phyloP scores from a whole-genome alignment of 2,113 vertebrate species.

The Leucosticte australis region DNA sequence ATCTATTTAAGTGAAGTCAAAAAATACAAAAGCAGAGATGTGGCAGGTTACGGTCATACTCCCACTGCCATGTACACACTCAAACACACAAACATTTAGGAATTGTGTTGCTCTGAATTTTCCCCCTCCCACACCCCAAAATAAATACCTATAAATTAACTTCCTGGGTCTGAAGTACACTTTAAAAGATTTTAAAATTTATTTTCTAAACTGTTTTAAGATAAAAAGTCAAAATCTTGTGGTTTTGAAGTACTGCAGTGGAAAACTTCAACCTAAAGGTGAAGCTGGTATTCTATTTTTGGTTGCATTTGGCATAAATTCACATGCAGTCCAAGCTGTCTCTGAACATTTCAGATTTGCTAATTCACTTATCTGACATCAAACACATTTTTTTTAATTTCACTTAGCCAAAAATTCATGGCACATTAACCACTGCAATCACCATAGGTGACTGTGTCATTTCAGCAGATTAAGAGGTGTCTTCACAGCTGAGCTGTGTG shows the following conservation, averaged over 20 bases:
- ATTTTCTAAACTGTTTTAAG: neutral
- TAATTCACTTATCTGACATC: neutral
- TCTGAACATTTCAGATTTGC: neutral
- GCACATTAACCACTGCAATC: neutral
- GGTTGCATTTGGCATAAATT: neutral
- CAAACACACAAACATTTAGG: neutral
- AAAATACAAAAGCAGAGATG: neutral
- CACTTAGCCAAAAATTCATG: neutral
- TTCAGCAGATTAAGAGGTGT: neutral
- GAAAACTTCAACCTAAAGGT: neutral
- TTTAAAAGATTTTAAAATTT: neutral
- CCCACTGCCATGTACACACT: fast-evolving
- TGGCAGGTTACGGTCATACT: neutral
- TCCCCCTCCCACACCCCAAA: neutral
- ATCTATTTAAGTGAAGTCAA: neutral
- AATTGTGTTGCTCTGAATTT: neutral
- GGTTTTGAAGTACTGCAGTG: neutral
- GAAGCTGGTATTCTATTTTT: neutral
- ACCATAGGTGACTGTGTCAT: neutral
- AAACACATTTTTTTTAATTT: neutral
- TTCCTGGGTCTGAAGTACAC: neutral
- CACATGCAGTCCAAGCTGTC: neutral
- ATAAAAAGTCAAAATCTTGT: neutral
- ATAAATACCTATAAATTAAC: neutral
- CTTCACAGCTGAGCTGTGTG: neutral